Conservation (phyloP, 2,113 vertebrate genomes). For the Alligator mississippiensis region DNA sequence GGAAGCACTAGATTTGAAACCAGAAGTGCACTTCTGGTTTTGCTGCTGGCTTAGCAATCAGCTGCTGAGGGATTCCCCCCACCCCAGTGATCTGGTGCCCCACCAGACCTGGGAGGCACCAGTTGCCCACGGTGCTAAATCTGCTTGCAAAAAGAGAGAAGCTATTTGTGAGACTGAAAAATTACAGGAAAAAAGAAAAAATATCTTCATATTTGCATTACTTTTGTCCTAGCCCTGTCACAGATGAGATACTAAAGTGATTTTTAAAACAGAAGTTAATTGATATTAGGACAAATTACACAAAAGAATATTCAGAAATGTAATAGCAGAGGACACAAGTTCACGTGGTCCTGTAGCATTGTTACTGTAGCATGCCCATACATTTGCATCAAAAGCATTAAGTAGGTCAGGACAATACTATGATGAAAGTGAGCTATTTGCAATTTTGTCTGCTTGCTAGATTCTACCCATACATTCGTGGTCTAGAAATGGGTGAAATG, state of each 20-base stretch:
- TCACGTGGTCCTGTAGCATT: neutral
- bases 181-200: neutral
- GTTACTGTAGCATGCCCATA: neutral
- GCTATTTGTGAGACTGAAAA: neutral
- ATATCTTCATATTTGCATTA: neutral
- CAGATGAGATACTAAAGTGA: neutral
- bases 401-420: neutral
- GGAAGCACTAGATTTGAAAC: too few relatives aligned
- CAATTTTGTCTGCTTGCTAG: neutral
- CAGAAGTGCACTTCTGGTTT: too few relatives aligned
- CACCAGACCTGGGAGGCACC: too few relatives aligned
- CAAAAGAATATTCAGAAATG: neutral
- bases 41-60: too few relatives aligned
- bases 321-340: neutral
- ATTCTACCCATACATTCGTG: neutral
- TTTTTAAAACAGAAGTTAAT: neutral
- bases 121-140: too few relatives aligned
- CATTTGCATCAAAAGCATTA: neutral
- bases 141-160: neutral
- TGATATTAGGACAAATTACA: neutral
- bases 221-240: neutral
- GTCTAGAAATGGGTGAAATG: neutral
- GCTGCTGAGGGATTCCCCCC: too few relatives aligned
- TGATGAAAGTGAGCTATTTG: neutral
- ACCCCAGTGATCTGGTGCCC: too few relatives aligned